Evolutionary conservation across 2,113 vertebrate genomes (phyloP), one percentile per base, ranked within the genome.

Genomic region (Syngnathoides biaculeatus): DNA sequence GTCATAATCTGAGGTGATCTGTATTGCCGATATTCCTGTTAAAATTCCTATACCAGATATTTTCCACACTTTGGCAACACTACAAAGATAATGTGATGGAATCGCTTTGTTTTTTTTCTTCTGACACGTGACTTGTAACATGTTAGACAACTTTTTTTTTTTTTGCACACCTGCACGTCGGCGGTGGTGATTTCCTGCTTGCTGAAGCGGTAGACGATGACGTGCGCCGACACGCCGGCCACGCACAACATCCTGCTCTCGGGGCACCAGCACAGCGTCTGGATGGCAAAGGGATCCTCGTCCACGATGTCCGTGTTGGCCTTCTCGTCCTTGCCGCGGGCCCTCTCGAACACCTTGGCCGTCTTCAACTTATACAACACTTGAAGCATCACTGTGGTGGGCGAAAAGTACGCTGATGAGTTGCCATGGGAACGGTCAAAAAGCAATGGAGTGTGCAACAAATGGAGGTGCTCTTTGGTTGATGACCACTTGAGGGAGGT

Each of bases 331-430:
- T 95, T 98, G 74, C 88, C 90, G 53, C 94, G 92, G 56, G 94
- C 91, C 68, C 94, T 94, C 91, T 99, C 97, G 83, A 99, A 99
- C 52, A 98, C 95, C 91, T 99, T 99, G 80, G 95, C 94, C 56
- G 97, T 98, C 92, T 99, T 99, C 73, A 99, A 87, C 87, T 98
- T 98, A 90, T 98, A 99, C 80, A 99, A 88, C 72, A 98, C 94
- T 91, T 99, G 97, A 47, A 99, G 90, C 30, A 94, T 99, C 86
- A 98, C 97, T 99, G 47, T 5, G 47, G 48, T 0, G 26, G 17
- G 48, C n/a, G 39, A 15, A 11, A 30, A 26, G 19, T 11, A n/a
- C 17, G 22, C 7, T 15, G 56, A 35, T 4, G 15, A 4, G 63
- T 48, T 50, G 45, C 30, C 30, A 15, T 5, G 11, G 45, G 2